Conservation (phyloP, 2,888 invertebrate species). For the Agriopis marginaria region DNA sequence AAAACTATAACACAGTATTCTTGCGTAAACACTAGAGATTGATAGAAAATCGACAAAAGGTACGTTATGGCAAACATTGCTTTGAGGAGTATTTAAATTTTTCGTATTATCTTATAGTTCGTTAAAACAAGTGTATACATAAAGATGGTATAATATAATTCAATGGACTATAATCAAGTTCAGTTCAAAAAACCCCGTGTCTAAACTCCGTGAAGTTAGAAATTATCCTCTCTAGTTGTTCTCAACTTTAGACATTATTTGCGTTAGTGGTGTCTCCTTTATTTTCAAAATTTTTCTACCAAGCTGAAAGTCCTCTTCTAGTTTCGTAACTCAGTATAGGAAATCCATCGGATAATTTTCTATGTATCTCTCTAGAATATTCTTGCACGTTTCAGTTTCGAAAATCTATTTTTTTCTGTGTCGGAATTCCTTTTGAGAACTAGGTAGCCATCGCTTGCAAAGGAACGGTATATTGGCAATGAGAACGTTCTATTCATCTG, state of each 20-base stretch:
- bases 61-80: neutral
- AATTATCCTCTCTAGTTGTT: too few species aligned
- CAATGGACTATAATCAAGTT: too few species aligned
- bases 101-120: too few species aligned
- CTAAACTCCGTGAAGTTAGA: too few species aligned
- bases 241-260: too few species aligned
- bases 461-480: slow-evolving; percentile 69
- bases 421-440: slow-evolving; percentile 78
- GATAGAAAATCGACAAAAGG: neutral
- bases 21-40: neutral
- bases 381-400: slow-evolving; percentile 76
- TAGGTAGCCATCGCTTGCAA: slow-evolving; percentile 64
- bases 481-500: slow-evolving; percentile 49
- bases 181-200: too few species aligned
- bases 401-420: slow-evolving; percentile 81
- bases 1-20: neutral
- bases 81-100: neutral
- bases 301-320: neutral
- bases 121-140: too few species aligned
- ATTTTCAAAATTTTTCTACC: too few species aligned
- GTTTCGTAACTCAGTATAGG: slow-evolving; percentile 30
- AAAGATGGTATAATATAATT: too few species aligned
- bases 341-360: slow-evolving; percentile 39
- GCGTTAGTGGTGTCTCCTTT: too few species aligned
- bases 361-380: slow-evolving; percentile 47